Percentiles rank a stretch among this genome's conserved stretches.
phyloP scores from a whole-genome alignment of 2,797 vertebrate species.

The Sebastes glaucus region DNA sequence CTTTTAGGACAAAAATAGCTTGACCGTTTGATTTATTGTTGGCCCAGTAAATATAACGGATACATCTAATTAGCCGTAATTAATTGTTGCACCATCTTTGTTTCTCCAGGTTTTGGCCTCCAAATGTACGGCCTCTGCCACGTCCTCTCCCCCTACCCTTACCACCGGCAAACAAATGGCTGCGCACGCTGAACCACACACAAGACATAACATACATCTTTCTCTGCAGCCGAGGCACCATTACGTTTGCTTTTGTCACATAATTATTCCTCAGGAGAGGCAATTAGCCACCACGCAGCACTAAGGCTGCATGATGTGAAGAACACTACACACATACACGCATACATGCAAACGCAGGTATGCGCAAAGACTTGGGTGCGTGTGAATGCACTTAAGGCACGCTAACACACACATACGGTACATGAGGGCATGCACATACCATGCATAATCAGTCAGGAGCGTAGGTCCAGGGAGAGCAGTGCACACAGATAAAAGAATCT shows the following conservation, averaged over 20 bases:
- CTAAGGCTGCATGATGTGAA: slow-evolving; percentile 51
- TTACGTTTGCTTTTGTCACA: slow-evolving; percentile 80
- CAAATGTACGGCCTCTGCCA: slow-evolving; percentile 59
- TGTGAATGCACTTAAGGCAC: neutral
- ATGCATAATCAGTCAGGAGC: slow-evolving; percentile 63
- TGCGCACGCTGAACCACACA: slow-evolving; percentile 59
- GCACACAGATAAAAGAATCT: slow-evolving; percentile 71
- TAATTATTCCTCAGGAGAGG: slow-evolving; percentile 82
- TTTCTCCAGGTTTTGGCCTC: slow-evolving; percentile 69
- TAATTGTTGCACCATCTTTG: slow-evolving; percentile 73
- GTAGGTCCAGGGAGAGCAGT: slow-evolving; percentile 58
- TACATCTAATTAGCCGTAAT: slow-evolving; percentile 84
- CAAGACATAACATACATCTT: slow-evolving; percentile 69
- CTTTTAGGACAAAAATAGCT: slow-evolving; percentile 73
- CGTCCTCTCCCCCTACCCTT: slow-evolving; percentile 57
- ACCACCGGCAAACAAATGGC: slow-evolving; percentile 69
- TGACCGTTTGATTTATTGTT: slow-evolving; percentile 73
- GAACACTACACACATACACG: slow-evolving; percentile 34
- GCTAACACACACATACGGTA: slow-evolving; percentile 1
- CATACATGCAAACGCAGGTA: slow-evolving; percentile 19
- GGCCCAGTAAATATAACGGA: slow-evolving; percentile 77
- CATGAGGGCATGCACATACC: slow-evolving; percentile 1
- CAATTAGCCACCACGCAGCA: slow-evolving; percentile 78
- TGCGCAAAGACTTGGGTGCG: neutral
- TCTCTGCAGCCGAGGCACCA: slow-evolving; percentile 49